These are phyloP conservation scores for Pelodytes ibericus DNA, from an alignment of 2,797 vertebrate species.

Conservation along the genomic window DNA sequence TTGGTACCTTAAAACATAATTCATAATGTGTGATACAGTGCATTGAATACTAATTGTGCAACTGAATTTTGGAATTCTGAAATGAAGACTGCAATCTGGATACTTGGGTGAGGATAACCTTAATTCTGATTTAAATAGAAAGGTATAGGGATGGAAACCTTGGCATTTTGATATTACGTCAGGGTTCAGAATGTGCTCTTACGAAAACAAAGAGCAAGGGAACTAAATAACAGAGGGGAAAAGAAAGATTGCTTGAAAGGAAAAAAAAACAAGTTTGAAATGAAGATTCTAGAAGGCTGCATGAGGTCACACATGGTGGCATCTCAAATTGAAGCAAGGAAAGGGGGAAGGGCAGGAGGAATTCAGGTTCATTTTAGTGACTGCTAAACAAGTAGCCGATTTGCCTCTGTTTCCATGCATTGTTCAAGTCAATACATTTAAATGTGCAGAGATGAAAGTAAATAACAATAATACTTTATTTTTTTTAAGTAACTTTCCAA, in stretches of 20 bases:
- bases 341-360: slow-evolving; percentile 52
- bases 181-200: not conserved
- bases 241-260: not conserved
- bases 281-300: slow-evolving; percentile 44
- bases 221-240: not conserved
- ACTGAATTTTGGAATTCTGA: too few relatives aligned
- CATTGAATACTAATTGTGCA: too few relatives aligned
- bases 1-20: too few relatives aligned
- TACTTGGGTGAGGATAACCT: too few relatives aligned
- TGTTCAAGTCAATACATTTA: not conserved
- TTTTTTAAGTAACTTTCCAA: too few relatives aligned
- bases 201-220: slow-evolving; percentile 8
- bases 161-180: not conserved
- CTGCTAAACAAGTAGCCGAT: slow-evolving; percentile 41
- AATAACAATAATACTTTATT: not conserved
- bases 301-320: slow-evolving; percentile 53
- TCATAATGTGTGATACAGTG: too few relatives aligned
- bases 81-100: too few relatives aligned
- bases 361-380: slow-evolving; percentile 48
- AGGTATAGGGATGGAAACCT: not conserved
- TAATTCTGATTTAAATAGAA: too few relatives aligned
- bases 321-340: slow-evolving; percentile 54
- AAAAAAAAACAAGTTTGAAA: slow-evolving; percentile 45
- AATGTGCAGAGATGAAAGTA: not conserved
- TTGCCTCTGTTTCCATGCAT: not conserved